Base-by-base conservation (phyloP, 53 echinoderm and acorn worm species). In the Hippasteria phrygiana region DNA sequence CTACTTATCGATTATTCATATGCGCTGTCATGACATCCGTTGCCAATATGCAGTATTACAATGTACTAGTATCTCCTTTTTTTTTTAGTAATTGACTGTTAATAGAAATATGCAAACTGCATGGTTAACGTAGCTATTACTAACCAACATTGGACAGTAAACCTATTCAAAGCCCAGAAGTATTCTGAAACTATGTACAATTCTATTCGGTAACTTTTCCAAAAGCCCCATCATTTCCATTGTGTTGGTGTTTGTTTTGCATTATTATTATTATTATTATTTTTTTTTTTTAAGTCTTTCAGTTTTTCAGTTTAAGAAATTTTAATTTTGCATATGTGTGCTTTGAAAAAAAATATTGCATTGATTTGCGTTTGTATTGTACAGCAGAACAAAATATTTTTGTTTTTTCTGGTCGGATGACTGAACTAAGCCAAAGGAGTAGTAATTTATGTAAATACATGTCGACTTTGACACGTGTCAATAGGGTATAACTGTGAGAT, bases 311-410 rank as follows among this genome's bases (percentile, higher is more conserved):
- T 83, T 83, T 83, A 42, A 32, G 10, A 1, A 70, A 59, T 62
- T 80, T 80, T 63, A 24, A 64, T 85, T 82, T 82, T 66, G 82
- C 66, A 82, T 82, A 65, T 82, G 82, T 82, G 82, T 82, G 82
- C 82, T 82, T 64, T 20, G 65, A 78, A 31, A 78, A 78, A 59
- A 27, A 31, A 40, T 65, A 63, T 27, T 63, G 20, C 8, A 34
- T 43, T 82, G 8, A 64, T 1, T 66, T 82, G 41, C 26, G 40
- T 62, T 43, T 65, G 82, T 82, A 29, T 65, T 65, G 82, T 65
- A 82, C 65, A 82, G 66, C 43, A 82, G 35, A 64, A 29, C 33
- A 79, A 78, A 65, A 65, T 33, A 78, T 35, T 76, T 45, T 31
- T 18, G 29, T 43, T 27, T 43, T 76, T 85, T 85, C 71, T 50